Base-by-base conservation (phyloP, 2,888 invertebrate genomes). In the Nudaria mundana region DNA sequence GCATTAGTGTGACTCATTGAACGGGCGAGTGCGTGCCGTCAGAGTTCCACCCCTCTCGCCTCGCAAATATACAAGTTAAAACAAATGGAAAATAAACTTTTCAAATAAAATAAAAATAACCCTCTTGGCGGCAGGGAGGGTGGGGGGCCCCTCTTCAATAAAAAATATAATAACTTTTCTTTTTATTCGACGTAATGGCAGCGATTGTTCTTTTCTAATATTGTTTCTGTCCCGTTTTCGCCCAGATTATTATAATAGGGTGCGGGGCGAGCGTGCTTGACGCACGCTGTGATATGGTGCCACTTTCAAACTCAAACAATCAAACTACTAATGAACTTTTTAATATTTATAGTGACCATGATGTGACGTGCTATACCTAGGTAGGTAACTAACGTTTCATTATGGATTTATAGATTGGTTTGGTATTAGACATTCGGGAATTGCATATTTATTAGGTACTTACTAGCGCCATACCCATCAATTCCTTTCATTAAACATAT, bases 161-260 rank as follows among this genome's bases (percentile, higher is more conserved):
- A 87, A 87, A 87, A 87, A 87, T 88, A 88, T 86, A 87, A 88
- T 88, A 87, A 87, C 88, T 87, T 87, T 86, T 87, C 87, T 87
- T 86, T 87, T 86, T 85, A 85, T 86, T 85, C 83, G 81, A 74
- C 84, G 78, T 86, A 86, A 86, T 86, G 82, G 83, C 81, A 77
- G 77, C 85, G 83, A 79, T 81, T 81, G 85, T 81, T 78, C 78
- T 74, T 67, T 79, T 83, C 81, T 83, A 81, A 84, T 82, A 71
- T 68, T 73, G 74, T 78, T 78, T 76, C 77, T 60, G 72, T 84
- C 85, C 66, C 76, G 67, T 70, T 83, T 72, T 65, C 70, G 63
- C 77, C 58, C 72, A 72, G 76, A 81, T 85, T 83, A 81, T 77
- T 77, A 74, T 80, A 76, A 81, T 81, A 68, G 84, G 80, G 81